A percentile compares a stretch with the other conserved stretches of the same genome.
phyloP scores from a whole-genome alignment of 2,888 invertebrate genomes.

The Dynastes tityus region DNA sequence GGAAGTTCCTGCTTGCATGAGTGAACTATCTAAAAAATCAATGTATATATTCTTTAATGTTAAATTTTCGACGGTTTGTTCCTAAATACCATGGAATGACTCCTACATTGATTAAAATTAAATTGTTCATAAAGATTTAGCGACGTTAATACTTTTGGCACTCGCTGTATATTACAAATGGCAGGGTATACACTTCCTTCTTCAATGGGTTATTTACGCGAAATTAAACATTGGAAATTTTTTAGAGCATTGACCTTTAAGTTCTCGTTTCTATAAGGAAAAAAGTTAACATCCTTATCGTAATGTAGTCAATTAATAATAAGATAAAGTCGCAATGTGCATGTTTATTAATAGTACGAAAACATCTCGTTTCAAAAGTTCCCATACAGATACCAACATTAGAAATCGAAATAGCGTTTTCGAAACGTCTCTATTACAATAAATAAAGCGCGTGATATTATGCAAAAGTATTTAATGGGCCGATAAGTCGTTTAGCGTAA shows the following conservation, averaged over 20 bases:
- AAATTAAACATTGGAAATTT: constrained; percentile 19
- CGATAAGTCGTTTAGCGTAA: neutral
- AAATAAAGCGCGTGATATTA: too few species aligned
- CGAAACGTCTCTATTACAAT: too few species aligned
- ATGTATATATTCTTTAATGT: too few species aligned
- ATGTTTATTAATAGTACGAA: constrained; percentile 23
- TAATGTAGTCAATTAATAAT: constrained; percentile 26
- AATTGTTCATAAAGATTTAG: neutral
- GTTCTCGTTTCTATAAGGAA: neutral
- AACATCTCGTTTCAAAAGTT: constrained; percentile 32
- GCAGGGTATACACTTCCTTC: neutral
- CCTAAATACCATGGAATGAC: too few species aligned
- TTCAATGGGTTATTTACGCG: neutral
- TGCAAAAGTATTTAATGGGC: too few species aligned
- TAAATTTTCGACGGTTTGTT: too few species aligned
- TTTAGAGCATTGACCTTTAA: constrained; percentile 45
- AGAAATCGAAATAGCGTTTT: neutral
- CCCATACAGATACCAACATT: neutral
- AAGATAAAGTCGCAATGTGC: neutral
- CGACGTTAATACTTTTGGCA: neutral
- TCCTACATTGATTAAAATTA: too few species aligned
- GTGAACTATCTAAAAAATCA: too few species aligned
- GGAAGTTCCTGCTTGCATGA: too few species aligned
- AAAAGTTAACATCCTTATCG: constrained; percentile 1
- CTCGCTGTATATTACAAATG: neutral